These are phyloP conservation scores for human DNA, from an alignment of 2,113 vertebrate species.

Conservation along the genomic window GRCh38 chr3:20153001-20153500, in stretches of 20 bases:
- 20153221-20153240: slow-evolving; percentile 63
- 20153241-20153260: slow-evolving; percentile 61
- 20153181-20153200: slow-evolving; percentile 73
- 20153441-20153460: background rate
- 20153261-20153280: slow-evolving; percentile 85
- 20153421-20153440: background rate
- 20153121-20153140: slow-evolving; percentile 72
- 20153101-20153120: slow-evolving; percentile 72
- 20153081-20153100: slow-evolving; percentile 76
- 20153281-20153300: slow-evolving; percentile 83
- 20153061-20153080: slow-evolving; percentile 84
- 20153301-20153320: slow-evolving; percentile 51
- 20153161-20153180: slow-evolving; percentile 78
- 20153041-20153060: slow-evolving; percentile 84
- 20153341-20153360: slow-evolving; percentile 67
- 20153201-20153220: slow-evolving; percentile 82
- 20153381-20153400: slow-evolving; percentile 30
- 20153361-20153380: slow-evolving; percentile 56
- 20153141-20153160: slow-evolving; percentile 80
- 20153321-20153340: slow-evolving; percentile 62
- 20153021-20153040: slow-evolving; percentile 77
- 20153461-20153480: slow-evolving; percentile 36
- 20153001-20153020: slow-evolving; percentile 74
- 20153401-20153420: slow-evolving; percentile 52
- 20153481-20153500: slow-evolving; percentile 43